Conservation (phyloP, 1,140 invertebrate species). For the Eriosoma lanigerum region DNA sequence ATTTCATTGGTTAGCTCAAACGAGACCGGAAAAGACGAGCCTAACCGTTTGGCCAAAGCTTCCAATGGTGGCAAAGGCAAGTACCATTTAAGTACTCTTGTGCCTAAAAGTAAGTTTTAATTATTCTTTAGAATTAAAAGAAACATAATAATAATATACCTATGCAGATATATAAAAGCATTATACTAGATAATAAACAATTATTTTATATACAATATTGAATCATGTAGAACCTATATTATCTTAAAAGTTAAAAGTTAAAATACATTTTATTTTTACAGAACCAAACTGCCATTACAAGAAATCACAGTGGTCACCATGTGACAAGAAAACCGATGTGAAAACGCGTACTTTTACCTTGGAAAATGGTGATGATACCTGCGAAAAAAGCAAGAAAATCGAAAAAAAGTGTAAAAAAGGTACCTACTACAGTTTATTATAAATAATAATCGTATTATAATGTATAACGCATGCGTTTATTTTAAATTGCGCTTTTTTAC, state of each 20-base stretch:
- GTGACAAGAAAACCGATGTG: conserved; percentile 77
- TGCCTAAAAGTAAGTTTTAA: too few species aligned
- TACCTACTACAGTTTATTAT: conserved; percentile 56
- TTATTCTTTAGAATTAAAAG: neutral
- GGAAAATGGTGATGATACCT: conserved; percentile 74
- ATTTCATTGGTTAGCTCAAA: conserved; percentile 37
- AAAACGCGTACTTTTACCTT: conserved; percentile 76
- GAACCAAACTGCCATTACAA: conserved; percentile 72
- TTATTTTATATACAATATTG: too few species aligned
- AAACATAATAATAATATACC: too few species aligned
- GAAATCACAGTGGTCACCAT: conserved; percentile 83
- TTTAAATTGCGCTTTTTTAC: neutral
- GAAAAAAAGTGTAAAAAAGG: conserved; percentile 90
- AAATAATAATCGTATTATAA: neutral
- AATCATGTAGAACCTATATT: too few species aligned
- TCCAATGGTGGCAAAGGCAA: conserved; percentile 15
- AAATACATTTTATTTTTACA: conserved; percentile 52
- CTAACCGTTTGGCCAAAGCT: conserved; percentile 20
- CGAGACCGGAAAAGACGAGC: neutral
- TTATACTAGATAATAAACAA: too few species aligned
- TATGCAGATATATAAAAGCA: too few species aligned
- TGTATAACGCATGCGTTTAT: neutral
- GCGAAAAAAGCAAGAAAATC: conserved; percentile 80
- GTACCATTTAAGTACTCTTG: neutral
- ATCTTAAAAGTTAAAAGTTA: too few species aligned